phyloP scores from a whole-genome alignment of 2,113 vertebrate species.

The Nestor notabilis region DNA sequence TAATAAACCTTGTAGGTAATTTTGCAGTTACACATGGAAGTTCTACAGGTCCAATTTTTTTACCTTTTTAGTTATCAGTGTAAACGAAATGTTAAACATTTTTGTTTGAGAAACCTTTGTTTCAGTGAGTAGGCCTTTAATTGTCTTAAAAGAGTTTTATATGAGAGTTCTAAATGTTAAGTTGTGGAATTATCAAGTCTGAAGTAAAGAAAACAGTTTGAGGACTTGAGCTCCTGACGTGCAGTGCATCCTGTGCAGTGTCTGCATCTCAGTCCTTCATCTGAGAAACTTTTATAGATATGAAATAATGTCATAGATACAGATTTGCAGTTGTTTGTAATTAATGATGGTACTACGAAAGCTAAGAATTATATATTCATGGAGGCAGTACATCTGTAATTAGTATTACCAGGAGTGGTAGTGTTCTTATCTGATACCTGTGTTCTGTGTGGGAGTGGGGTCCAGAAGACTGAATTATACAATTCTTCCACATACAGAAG shows the following conservation, averaged over 20 bases:
- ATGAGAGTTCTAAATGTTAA: not conserved
- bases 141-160: not conserved
- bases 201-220: not conserved
- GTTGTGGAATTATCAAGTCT: not conserved
- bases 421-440: not conserved
- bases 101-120: not conserved
- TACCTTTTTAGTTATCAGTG: not conserved
- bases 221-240: not conserved
- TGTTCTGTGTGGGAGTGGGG: not conserved
- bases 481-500: not conserved
- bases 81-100: not conserved
- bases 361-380: not conserved
- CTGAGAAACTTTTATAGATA: not conserved
- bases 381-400: not conserved
- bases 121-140: not conserved
- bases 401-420: not conserved
- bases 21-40: not conserved
- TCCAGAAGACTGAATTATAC: not conserved
- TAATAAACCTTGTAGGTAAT: not conserved
- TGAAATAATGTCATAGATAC: not conserved
- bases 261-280: not conserved
- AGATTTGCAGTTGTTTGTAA: not conserved
- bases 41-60: not conserved
- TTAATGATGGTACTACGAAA: not conserved
- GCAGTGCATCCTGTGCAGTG: fast-evolving